These are phyloP conservation scores for Chlorocebus sabaeus DNA, from an alignment of 2,113 vertebrate species.

Conservation along the genomic window DNA sequence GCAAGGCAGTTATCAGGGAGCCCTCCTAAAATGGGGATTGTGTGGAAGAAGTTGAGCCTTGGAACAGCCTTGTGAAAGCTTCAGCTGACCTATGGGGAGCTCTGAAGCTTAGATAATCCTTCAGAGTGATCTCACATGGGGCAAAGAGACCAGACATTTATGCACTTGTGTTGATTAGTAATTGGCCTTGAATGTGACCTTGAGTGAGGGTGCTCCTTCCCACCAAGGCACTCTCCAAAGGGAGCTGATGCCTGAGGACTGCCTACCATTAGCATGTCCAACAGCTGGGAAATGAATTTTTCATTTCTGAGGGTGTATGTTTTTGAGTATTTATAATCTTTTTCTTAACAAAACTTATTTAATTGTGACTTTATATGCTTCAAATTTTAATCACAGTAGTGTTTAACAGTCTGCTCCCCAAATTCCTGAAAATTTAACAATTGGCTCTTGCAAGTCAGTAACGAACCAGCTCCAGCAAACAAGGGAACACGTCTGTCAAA, in stretches of 20 bases:
- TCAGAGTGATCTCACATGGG: not conserved
- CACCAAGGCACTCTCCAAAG: not conserved
- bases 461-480: not conserved
- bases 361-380: not conserved
- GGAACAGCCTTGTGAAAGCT: not conserved
- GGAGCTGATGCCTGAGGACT: not conserved
- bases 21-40: not conserved
- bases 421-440: not conserved
- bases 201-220: not conserved
- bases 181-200: not conserved
- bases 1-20: not conserved
- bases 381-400: not conserved
- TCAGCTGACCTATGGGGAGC: no score
- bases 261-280: not conserved
- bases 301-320: not conserved
- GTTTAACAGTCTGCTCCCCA: not conserved
- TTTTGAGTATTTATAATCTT: not conserved
- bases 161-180: not conserved
- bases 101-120: not conserved
- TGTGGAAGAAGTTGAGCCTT: not conserved
- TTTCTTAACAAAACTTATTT: not conserved
- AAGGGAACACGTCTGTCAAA: not conserved
- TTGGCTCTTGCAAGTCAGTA: not conserved
- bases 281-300: not conserved
- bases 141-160: not conserved